Conservation (phyloP, 2,113 vertebrate genomes). For the Cyprinus carpio region DNA sequence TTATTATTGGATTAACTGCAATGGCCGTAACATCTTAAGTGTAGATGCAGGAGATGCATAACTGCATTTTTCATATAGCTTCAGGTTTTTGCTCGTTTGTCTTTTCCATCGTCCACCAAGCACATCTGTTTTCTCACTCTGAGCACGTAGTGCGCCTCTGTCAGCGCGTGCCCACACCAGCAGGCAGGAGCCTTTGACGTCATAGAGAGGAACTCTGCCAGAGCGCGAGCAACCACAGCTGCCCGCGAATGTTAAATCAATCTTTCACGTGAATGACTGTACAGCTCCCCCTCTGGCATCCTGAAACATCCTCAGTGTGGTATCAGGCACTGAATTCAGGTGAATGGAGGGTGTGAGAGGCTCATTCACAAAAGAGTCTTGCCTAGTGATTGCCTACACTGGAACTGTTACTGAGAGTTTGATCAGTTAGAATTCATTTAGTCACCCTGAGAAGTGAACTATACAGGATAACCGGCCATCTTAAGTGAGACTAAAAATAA, state of each 20-base stretch:
- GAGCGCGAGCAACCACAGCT: constrained; percentile 5
- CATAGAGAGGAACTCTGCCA: constrained; percentile 16
- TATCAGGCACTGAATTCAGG: not conserved
- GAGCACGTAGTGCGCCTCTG: constrained; percentile 45
- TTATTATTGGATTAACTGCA: not conserved
- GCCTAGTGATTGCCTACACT: not conserved
- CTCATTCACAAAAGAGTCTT: not conserved
- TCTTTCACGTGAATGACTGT: constrained; percentile 38
- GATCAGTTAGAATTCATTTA: not conserved
- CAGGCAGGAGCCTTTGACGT: constrained; percentile 13
- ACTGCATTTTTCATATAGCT: not conserved
- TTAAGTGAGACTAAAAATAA: not conserved
- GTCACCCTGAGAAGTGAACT: not conserved
- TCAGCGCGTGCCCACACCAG: constrained; percentile 23
- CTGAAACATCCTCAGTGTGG: not conserved
- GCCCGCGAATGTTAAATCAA: constrained; percentile 27
- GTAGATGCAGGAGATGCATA: not conserved
- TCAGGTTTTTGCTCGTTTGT: not conserved
- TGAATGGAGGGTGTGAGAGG: constrained; percentile 4
- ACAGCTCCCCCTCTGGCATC: not conserved
- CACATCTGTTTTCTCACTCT: constrained; percentile 43
- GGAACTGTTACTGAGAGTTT: not conserved
- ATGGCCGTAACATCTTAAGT: not conserved
- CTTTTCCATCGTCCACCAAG: not conserved
- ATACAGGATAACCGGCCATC: not conserved